Base-by-base conservation (phyloP, 2,797 vertebrate genomes). In the Lerista edwardsae region DNA sequence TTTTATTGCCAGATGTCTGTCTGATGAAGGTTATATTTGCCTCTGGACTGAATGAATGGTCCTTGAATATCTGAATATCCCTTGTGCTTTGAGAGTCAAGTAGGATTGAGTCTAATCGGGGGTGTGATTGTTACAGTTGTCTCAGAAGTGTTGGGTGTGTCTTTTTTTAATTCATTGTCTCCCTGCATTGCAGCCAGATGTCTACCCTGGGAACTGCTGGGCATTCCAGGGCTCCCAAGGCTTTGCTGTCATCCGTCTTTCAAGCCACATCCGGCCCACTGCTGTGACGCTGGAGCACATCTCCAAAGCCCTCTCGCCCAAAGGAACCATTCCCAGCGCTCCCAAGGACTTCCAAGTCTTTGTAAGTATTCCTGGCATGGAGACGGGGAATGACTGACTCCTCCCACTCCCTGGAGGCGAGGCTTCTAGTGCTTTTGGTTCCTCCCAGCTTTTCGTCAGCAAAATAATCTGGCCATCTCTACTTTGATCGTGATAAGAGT, bases 201-300 rank as follows among this genome's bases (percentile, higher is more conserved):
- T 98, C 91, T 95, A 98, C 84, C 98, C 98, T 0, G 98, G 98
- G 67, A 99, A 98, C 87, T 99, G 98, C 86, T 99, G 98, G 98
- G 97, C 98, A 0, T 99, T 99, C 74, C 97, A 96, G 31, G 98
- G 98, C 1, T 97, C 97, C 19, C 96, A 98, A 84, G 98, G 98
- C 82, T 98, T 97, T 31, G 97, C 98, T 0, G 95, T 99, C 89
- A 96, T 99, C 88, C 96, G 97, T 2, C 97, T 99, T 39, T 98
- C 98, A 3, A 95, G 97, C 86, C 93, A 94, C 2, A 96, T 98
- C 87, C 95, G 14, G 31, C 97, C 98, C 86, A 98, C 94, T 0
- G 97, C 98, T 0, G 97, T 99, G 89, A 98, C 98, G 0, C 91
- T 99, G 82, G 98, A 99, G 88, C 98, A 99, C 77, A 96, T 99